Evolutionary conservation across 2,797 vertebrate species (phyloP).

Genomic region (Hipposideros larvatus): DNA sequence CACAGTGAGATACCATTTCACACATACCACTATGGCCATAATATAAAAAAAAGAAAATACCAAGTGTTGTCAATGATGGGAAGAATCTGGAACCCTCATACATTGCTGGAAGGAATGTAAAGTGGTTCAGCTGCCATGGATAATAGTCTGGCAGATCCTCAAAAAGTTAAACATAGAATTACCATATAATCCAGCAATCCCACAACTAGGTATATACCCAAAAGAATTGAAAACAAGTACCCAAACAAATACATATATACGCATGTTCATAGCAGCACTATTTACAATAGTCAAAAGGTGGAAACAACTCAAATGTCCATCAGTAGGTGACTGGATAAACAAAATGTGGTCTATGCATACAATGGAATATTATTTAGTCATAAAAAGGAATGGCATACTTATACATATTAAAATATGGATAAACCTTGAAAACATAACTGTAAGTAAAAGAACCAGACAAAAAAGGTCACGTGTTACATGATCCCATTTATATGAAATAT

Average conservation of each 20-base stretch:
- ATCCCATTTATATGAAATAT: slow-evolving; percentile 39
- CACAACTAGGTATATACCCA: not conserved
- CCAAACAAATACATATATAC: not conserved
- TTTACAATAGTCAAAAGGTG: not conserved
- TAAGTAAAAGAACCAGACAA: slow-evolving; percentile 38
- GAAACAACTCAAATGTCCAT: not conserved
- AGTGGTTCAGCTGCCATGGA: not conserved
- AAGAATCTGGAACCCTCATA: not conserved
- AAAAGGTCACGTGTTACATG: not conserved
- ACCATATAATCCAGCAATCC: not conserved
- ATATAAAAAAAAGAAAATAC: not conserved
- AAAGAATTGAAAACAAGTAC: not conserved
- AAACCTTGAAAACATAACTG: not conserved
- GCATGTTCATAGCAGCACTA: not conserved
- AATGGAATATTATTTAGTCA: not conserved
- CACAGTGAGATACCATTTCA: not conserved
- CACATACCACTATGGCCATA: not conserved
- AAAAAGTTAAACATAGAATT: slow-evolving; percentile 37
- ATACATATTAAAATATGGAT: not conserved
- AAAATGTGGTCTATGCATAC: not conserved
- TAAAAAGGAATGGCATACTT: not conserved
- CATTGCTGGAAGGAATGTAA: not conserved
- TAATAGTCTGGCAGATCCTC: not conserved
- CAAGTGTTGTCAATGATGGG: not conserved
- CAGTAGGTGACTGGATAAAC: not conserved